A percentile compares a stretch with the other conserved stretches of the same genome.
Conservation (phyloP, 2,113 vertebrate species). For the Macroglossus sobrinus region DNA sequence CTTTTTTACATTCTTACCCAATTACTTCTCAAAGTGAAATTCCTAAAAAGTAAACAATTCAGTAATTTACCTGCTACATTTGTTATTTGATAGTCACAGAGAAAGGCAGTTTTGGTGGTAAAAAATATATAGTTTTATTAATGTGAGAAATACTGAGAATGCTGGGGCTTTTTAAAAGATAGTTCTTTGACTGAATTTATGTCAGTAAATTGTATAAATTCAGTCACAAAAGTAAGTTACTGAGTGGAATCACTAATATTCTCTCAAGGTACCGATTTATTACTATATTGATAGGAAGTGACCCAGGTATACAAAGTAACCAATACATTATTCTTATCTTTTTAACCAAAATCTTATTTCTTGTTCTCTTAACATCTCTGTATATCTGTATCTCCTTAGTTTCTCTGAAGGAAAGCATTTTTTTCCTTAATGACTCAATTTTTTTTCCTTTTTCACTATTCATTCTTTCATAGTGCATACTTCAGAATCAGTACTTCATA, state of each 20-base stretch:
- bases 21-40: background rate
- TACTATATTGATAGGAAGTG: background rate
- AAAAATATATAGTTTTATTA: conserved; percentile 2
- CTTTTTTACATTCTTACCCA: background rate
- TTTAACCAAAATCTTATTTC: background rate
- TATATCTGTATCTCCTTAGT: background rate
- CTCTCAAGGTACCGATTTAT: background rate
- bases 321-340: background rate
- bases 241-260: background rate
- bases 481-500: background rate
- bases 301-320: background rate
- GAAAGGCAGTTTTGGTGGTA: background rate
- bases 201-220: background rate
- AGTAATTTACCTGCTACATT: background rate
- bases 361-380: background rate
- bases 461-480: background rate
- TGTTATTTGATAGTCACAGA: background rate
- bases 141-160: background rate
- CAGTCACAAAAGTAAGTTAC: background rate
- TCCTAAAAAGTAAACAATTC: background rate
- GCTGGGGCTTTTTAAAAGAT: background rate
- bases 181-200: background rate
- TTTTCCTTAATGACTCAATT: background rate
- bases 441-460: background rate
- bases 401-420: background rate